Conservation (phyloP, 2,888 invertebrate genomes). For the Bibio marci region DNA sequence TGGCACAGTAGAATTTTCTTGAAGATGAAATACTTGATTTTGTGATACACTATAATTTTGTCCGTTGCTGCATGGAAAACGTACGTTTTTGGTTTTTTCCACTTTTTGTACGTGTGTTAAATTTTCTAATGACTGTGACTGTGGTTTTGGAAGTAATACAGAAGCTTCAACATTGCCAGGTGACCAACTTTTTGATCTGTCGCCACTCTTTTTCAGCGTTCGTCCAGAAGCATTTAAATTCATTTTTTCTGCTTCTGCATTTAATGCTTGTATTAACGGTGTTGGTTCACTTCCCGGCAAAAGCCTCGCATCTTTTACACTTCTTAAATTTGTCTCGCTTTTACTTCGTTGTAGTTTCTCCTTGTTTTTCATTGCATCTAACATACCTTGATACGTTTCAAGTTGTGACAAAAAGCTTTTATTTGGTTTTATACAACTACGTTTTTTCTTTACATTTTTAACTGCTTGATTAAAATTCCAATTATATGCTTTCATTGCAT, state of each 20-base stretch:
- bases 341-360: slow-evolving; percentile 84
- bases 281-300: slow-evolving; percentile 39
- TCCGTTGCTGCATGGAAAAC: slow-evolving; percentile 74
- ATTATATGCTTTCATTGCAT: slow-evolving; percentile 94
- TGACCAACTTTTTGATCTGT: slow-evolving; percentile 16
- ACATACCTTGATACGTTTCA: slow-evolving; percentile 88
- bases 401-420: slow-evolving; percentile 85
- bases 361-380: slow-evolving; percentile 91
- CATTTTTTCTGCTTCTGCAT: slow-evolving; percentile 12
- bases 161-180: slow-evolving; percentile 21
- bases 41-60: slow-evolving; percentile 79
- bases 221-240: background rate
- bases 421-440: slow-evolving; percentile 93
- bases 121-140: slow-evolving; percentile 29
- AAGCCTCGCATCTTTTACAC: slow-evolving; percentile 40
- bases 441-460: slow-evolving; percentile 75
- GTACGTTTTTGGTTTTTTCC: slow-evolving; percentile 53
- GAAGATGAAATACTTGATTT: slow-evolving; percentile 72
- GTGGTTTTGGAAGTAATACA: slow-evolving; percentile 21
- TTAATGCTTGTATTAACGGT: slow-evolving; percentile 39
- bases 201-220: slow-evolving; percentile 10
- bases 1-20: slow-evolving; percentile 34
- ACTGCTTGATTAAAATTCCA: slow-evolving; percentile 83
- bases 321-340: slow-evolving; percentile 79
- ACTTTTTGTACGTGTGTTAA: slow-evolving; percentile 22